Conservation (phyloP, 2,113 vertebrate species). For the Megaptera novaeangliae region DNA sequence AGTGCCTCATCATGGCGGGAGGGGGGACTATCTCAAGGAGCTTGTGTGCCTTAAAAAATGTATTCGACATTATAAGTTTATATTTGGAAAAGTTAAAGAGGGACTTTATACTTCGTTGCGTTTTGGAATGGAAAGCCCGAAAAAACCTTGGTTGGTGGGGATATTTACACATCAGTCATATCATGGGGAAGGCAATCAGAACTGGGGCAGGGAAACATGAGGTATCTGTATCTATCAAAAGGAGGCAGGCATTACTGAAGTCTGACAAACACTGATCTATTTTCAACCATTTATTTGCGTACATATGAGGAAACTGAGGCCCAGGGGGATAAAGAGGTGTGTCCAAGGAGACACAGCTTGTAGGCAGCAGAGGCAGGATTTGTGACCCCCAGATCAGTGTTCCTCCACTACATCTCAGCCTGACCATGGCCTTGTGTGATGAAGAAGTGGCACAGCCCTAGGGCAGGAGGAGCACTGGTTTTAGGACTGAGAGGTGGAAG, state of each 20-base stretch:
- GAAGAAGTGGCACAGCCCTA: background rate
- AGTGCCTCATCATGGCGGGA: background rate
- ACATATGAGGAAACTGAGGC: background rate
- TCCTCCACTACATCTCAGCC: background rate
- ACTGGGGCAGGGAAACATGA: background rate
- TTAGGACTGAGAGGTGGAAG: background rate
- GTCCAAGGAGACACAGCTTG: background rate
- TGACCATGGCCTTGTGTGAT: background rate
- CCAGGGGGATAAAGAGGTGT: background rate
- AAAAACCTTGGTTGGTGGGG: background rate
- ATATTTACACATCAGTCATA: background rate
- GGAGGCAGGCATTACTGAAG: background rate
- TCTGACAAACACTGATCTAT: background rate
- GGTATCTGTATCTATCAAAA: background rate
- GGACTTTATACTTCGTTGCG: background rate
- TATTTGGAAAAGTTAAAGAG: background rate
- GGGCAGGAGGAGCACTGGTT: too few relatives aligned
- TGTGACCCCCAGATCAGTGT: rapidly evolving
- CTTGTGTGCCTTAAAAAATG: background rate
- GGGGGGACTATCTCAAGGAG: background rate
- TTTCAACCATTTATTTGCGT: background rate
- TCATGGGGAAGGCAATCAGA: background rate
- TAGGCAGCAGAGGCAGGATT: too few relatives aligned
- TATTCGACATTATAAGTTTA: background rate
- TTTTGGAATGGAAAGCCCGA: background rate